Evolutionary conservation across 2,797 vertebrate genomes (phyloP), one percentile per base, ranked within the genome.

Genomic region (Trachops cirrhosus): DNA sequence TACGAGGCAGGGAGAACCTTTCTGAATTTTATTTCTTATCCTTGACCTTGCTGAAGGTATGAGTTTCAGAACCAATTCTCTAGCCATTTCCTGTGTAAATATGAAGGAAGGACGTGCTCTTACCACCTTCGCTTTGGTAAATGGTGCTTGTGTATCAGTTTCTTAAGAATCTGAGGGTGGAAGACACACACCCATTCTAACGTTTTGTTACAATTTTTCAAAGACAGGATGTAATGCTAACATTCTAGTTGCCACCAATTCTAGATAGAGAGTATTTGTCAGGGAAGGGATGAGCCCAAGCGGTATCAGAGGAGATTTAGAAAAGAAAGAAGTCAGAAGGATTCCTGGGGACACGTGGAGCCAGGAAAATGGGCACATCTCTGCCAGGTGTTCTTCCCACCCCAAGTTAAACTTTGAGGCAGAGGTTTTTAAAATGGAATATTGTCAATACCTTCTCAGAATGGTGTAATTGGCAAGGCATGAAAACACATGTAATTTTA

Each of bases 111-210:
- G 7, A 32, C 5, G 2, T 0, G 10, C 16, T 34, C 19, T 1
- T 2, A 9, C 2, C 32, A 2, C 0, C 6, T 21, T 9, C 1
- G 0, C 19, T 54, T 32, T 57, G n/a, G 6, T 9, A 5, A 19
- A 10, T 34, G 82, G 18, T 59, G n/a, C 18, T 34, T 32, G 0
- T 16, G 0, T 1, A 10, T 3, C 1, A 19, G 37, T 37, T 16
- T 0, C 22, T n/a, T 8, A 6, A 50, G 41, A 19, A 57, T 12
- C 39, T 7, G n/a, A 86, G 39, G 9, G 18, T 3, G 2, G 9
- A 59, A 73, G 78, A 74, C 1, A 21, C 34, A 44, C 44, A 44
- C 44, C 34, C 21, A 3, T n/a, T 37, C 26, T 37, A 59, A 57
- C 19, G 21, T 29, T 39, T 62, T 24, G 5, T 21, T 32, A 2